phyloP scores from a whole-genome alignment of 2,797 vertebrate species.

The Toxotes lorentzi region DNA sequence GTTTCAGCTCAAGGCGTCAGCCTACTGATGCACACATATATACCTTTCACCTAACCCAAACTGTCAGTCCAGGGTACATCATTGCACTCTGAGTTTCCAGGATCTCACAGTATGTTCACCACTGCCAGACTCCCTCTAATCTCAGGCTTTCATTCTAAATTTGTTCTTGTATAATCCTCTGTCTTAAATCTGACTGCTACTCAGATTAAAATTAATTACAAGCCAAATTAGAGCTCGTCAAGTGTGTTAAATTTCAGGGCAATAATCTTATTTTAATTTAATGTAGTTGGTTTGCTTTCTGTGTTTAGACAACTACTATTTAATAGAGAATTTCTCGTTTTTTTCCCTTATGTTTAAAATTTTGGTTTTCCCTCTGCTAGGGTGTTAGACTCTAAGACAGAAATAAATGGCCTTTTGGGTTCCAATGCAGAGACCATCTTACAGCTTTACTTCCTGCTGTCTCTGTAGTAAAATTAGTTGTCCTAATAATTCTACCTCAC shows the following conservation, averaged over 20 bases:
- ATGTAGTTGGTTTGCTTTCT: too few relatives aligned
- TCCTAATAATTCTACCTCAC: neutral
- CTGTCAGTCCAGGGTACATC: neutral
- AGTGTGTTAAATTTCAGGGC: neutral
- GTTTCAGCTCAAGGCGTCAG: constrained; percentile 4
- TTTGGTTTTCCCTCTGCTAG: neutral
- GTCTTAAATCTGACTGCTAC: constrained; percentile 49
- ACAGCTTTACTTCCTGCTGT: neutral
- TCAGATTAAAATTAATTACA: constrained; percentile 58
- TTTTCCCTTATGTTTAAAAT: neutral
- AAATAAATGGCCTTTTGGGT: constrained; percentile 1
- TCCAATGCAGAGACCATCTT: neutral
- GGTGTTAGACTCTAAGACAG: neutral
- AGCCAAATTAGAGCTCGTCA: constrained; percentile 35
- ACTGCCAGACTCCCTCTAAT: constrained; percentile 60
- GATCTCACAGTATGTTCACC: constrained; percentile 12
- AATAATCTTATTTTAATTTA: too few relatives aligned
- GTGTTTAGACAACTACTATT: too few relatives aligned
- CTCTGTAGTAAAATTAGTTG: neutral
- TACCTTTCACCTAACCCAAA: neutral
- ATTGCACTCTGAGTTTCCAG: constrained; percentile 40
- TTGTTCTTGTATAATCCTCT: constrained; percentile 56
- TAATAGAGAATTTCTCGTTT: neutral
- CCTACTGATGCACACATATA: neutral
- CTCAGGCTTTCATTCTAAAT: constrained; percentile 63